phyloP scores from a whole-genome alignment of 2,888 invertebrate genomes.

The Hirtodrosophila trivittata region DNA sequence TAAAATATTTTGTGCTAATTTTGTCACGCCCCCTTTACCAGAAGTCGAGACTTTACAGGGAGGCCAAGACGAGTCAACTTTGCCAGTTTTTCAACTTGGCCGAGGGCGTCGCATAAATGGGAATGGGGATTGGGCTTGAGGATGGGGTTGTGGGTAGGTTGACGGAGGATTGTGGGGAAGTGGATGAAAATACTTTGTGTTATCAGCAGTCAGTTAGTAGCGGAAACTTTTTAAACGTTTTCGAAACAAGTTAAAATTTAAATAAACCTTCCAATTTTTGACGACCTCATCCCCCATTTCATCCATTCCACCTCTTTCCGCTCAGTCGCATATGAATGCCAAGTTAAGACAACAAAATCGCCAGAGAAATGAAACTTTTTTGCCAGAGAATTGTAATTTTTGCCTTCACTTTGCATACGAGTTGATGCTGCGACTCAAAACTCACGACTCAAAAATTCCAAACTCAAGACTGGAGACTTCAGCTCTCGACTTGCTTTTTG shows the following conservation, averaged over 20 bases:
- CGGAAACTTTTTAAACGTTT: slow-evolving; percentile 76
- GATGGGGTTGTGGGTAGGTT: slow-evolving; percentile 1
- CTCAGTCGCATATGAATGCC: slow-evolving; percentile 51
- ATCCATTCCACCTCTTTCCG: too few relatives aligned
- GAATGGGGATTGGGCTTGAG: background rate
- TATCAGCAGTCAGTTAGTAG: slow-evolving; percentile 78
- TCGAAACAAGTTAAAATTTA: slow-evolving; percentile 78
- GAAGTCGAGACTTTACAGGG: slow-evolving; percentile 1
- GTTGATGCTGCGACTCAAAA: slow-evolving; percentile 39
- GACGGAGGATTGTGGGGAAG: background rate
- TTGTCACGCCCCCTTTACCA: slow-evolving; percentile 45
- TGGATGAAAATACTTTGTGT: slow-evolving; percentile 59
- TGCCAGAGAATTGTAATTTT: slow-evolving; percentile 56
- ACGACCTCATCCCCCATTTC: slow-evolving; percentile 37
- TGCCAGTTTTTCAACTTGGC: slow-evolving; percentile 57
- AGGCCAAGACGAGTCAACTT: slow-evolving; percentile 54
- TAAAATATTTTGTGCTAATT: slow-evolving; percentile 70
- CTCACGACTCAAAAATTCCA: slow-evolving; percentile 8
- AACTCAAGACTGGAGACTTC: slow-evolving; percentile 31
- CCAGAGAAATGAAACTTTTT: slow-evolving; percentile 71
- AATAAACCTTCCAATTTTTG: slow-evolving; percentile 77
- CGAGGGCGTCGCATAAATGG: slow-evolving; percentile 4
- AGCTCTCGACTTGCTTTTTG: slow-evolving; percentile 50
- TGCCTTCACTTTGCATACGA: slow-evolving; percentile 56
- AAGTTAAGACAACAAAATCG: slow-evolving; percentile 73